phyloP scores from a whole-genome alignment of 2,888 invertebrate species.

The Meta bourneti region DNA sequence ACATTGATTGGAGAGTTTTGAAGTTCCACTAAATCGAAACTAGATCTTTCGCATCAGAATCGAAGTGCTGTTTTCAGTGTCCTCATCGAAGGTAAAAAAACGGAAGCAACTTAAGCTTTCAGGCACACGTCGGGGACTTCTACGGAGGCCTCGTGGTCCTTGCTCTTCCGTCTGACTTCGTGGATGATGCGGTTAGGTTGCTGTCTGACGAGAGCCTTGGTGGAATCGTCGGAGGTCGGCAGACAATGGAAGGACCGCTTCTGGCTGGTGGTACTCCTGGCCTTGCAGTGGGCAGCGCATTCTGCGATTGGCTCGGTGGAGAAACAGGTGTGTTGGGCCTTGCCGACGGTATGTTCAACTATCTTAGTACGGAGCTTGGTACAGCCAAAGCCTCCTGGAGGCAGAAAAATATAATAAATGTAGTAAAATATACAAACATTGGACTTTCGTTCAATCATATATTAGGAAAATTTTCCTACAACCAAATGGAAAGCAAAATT shows the following conservation, averaged over 20 bases:
- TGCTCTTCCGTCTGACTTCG: conserved; percentile 71
- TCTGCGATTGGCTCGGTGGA: conserved; percentile 62
- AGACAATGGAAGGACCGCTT: conserved; percentile 64
- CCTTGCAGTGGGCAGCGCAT: conserved; percentile 58
- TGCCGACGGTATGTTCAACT: conserved; percentile 47
- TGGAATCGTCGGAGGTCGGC: conserved; percentile 66
- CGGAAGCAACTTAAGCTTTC: background rate
- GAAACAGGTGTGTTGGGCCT: conserved; percentile 66
- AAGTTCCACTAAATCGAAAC: too few relatives aligned
- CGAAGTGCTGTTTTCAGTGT: background rate
- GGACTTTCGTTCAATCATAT: background rate
- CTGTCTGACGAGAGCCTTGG: conserved; percentile 46
- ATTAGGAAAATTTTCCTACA: background rate
- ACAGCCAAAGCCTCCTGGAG: conserved; percentile 66
- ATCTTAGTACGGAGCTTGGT: conserved; percentile 62
- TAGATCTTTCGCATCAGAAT: too few relatives aligned
- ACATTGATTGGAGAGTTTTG: too few relatives aligned
- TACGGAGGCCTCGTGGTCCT: conserved; percentile 59
- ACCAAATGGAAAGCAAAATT: background rate
- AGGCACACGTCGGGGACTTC: conserved; percentile 64
- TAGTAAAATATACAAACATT: background rate
- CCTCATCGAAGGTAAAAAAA: background rate
- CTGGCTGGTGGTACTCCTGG: conserved; percentile 21
- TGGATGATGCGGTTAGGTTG: conserved; percentile 48
- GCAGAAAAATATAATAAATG: background rate